Conservation (phyloP, 2,113 vertebrate species). For the Probosciger aterrimus region DNA sequence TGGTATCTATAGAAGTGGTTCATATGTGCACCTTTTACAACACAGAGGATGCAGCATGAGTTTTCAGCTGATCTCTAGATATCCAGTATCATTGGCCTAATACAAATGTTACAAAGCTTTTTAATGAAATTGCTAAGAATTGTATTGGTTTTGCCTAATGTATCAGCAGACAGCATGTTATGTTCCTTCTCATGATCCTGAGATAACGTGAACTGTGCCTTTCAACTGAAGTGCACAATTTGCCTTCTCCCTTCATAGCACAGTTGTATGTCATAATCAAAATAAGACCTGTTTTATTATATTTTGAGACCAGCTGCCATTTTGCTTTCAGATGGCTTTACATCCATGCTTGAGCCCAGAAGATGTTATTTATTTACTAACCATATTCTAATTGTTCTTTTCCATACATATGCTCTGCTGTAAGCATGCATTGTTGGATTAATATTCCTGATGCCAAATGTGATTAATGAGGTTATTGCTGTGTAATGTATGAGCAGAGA, state of each 20-base stretch:
- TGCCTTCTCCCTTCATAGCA: background rate
- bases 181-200: background rate
- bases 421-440: background rate
- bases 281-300: background rate
- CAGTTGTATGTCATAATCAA: background rate
- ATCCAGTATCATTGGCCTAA: background rate
- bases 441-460: background rate
- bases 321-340: background rate
- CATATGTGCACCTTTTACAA: background rate
- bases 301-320: background rate
- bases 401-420: background rate
- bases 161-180: background rate
- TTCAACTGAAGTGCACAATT: background rate
- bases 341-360: background rate
- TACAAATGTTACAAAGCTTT: background rate
- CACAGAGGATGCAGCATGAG: fast-evolving
- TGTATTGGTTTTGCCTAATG: background rate
- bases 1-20: background rate
- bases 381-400: background rate
- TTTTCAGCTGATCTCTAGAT: background rate
- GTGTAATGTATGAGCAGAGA: background rate
- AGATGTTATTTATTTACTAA: background rate
- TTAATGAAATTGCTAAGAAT: background rate
- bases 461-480: background rate
- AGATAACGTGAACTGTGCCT: background rate